These are phyloP conservation scores for Novumbra hubbsi DNA, from an alignment of 2,797 vertebrate species.

Conservation along the genomic window DNA sequence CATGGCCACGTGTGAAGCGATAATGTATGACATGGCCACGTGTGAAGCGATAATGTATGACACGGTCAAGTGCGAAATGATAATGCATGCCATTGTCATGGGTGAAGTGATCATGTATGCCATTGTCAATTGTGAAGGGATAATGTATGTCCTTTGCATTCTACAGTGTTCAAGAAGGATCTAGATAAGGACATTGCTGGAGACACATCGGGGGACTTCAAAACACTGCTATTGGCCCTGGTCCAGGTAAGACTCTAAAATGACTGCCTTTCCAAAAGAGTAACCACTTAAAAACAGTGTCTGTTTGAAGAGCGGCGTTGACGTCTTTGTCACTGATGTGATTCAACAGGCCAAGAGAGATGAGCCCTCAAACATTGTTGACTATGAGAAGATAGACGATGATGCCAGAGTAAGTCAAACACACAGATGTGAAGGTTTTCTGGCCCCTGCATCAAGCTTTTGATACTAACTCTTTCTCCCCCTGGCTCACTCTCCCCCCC, in stretches of 20 bases:
- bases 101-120: too few species aligned
- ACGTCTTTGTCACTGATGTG: not conserved
- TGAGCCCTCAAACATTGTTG: constrained; percentile 82
- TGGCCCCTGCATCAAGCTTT: too few species aligned
- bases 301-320: not conserved
- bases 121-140: too few species aligned
- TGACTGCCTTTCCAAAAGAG: not conserved
- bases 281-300: not conserved
- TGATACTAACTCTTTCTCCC: too few species aligned
- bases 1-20: too few species aligned
- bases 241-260: constrained; percentile 76
- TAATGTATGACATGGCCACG: too few species aligned
- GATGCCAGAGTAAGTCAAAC: constrained; percentile 86
- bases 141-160: constrained; percentile 9
- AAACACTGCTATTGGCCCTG: constrained; percentile 88
- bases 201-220: constrained; percentile 93
- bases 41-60: constrained; percentile 10
- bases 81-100: too few species aligned
- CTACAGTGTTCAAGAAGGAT: constrained; percentile 92
- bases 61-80: too few species aligned
- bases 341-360: constrained; percentile 80
- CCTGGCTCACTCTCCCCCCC: too few species aligned
- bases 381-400: constrained; percentile 89
- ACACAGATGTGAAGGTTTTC: too few species aligned
- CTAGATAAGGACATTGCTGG: constrained; percentile 92